Evolutionary conservation across 2,888 invertebrate species (phyloP).

Genomic region (Digitonthophagus gazella): DNA sequence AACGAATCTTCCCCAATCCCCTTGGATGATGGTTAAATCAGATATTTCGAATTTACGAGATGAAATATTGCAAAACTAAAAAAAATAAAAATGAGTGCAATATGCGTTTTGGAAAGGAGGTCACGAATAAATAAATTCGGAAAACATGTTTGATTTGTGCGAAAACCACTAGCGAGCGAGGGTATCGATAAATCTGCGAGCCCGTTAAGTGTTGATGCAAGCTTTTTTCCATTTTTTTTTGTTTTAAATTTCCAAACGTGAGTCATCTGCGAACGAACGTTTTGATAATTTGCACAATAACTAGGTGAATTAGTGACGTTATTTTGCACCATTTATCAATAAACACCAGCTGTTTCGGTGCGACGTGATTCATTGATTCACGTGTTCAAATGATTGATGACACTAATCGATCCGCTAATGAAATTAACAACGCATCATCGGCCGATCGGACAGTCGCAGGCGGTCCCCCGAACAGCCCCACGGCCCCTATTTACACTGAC

Average conservation of each 20-base stretch:
- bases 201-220: background rate
- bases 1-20: background rate
- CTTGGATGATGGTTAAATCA: background rate
- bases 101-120: background rate
- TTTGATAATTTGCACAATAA: conserved; percentile 6
- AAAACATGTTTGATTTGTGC: background rate
- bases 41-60: background rate
- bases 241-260: background rate
- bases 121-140: background rate
- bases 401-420: conserved; percentile 13
- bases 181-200: background rate
- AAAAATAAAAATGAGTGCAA: background rate
- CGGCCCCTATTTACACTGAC: background rate
- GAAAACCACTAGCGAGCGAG: background rate
- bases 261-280: background rate
- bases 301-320: conserved; percentile 15
- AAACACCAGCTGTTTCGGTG: conserved; percentile 15
- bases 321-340: conserved; percentile 16
- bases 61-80: background rate
- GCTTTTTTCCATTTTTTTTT: background rate
- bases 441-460: background rate
- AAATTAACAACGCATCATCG: conserved; percentile 9
- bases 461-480: background rate
- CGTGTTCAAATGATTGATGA: conserved; percentile 14
- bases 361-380: conserved; percentile 9